Conservation (phyloP, 2,888 invertebrate species). For the Didymodactylos carnosus region DNA sequence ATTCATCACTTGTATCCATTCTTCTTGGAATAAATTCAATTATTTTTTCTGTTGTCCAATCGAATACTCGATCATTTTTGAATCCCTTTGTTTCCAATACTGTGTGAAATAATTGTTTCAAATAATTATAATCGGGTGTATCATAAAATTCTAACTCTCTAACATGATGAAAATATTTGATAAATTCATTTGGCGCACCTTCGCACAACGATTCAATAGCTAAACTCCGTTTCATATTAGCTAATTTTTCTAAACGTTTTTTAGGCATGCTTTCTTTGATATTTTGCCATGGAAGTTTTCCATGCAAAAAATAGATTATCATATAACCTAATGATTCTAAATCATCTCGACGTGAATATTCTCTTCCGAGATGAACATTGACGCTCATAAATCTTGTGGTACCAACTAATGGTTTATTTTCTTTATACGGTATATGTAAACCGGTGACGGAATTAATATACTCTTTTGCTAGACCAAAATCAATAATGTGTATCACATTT, state of each 20-base stretch:
- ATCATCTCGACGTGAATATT: conserved; percentile 13
- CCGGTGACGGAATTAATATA: conserved; percentile 11
- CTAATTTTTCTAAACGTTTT: conserved; percentile 92
- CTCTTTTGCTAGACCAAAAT: conserved; percentile 15
- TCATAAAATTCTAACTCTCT: conserved; percentile 85
- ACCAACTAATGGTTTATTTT: conserved; percentile 14
- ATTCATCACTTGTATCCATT: too few relatives aligned
- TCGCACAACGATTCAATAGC: conserved; percentile 63
- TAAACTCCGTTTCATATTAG: conserved; percentile 86
- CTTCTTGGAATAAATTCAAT: too few relatives aligned
- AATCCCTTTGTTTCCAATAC: conserved; percentile 15
- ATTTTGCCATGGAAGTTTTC: conserved; percentile 55
- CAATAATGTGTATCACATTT: conserved; percentile 14
- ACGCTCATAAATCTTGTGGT: conserved; percentile 16
- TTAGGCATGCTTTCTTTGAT: conserved; percentile 89
- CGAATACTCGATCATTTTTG: conserved; percentile 18
- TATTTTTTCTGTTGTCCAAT: too few relatives aligned
- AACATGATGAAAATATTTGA: conserved; percentile 82
- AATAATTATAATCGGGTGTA: conserved; percentile 88
- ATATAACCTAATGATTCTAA: conserved; percentile 14
- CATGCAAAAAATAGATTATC: conserved; percentile 15
- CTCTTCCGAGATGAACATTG: conserved; percentile 15
- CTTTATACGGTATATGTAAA: conserved; percentile 15
- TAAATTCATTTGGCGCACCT: conserved; percentile 57
- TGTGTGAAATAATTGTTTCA: conserved; percentile 64